Base-by-base conservation (phyloP, 2,113 vertebrate genomes). In the Setophaga coronata region DNA sequence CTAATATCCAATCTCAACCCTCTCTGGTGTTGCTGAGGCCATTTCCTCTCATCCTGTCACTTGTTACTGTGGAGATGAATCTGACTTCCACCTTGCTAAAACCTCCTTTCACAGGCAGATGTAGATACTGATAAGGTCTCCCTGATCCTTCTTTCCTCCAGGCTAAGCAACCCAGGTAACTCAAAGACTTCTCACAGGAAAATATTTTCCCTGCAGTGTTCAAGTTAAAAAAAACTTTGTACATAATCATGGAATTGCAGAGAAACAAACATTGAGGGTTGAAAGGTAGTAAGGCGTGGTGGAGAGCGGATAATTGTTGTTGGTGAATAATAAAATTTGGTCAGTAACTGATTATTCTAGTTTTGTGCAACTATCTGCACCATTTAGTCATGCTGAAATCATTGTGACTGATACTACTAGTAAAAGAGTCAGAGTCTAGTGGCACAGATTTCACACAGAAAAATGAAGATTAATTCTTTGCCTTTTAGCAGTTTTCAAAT, bases 141-240 rank as follows among this genome's bases (percentile, higher is more conserved):
- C 6, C 20, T 8, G 10, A 70, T 7, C 28, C 23, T 28, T 33
- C 28, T 61, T 38, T 61, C 38, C 38, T 53, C 12, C 64, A 70
- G 18, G 28, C 47, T 61, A 28, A 69, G 88, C 58, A 91, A 53
- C 11, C 14, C 40, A 36, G 53, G 24, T 70, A 92, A 78, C 86
- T 65, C 71, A 83, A 2, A 93, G 82, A 94, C 36, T 70, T 96
- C 89, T 67, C 58, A 48, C 19, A 67, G 76, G 89, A 95, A 91
- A 78, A 96, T 6, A 2, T 69, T 87, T 14, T 26, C 60, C 45
- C 82, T 56, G 64, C 53, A 64, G 33, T 19, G 42, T 93, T 84
- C 62, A 96, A 79, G 36, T 50, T 86, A 90, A 97, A 97, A 1
- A 54, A 71, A 92, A 70, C 45, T 36, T 69, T 93, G 33, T 56